Evolutionary conservation across 2,888 invertebrate genomes (phyloP).

Genomic region (Oxytorus armatus): DNA sequence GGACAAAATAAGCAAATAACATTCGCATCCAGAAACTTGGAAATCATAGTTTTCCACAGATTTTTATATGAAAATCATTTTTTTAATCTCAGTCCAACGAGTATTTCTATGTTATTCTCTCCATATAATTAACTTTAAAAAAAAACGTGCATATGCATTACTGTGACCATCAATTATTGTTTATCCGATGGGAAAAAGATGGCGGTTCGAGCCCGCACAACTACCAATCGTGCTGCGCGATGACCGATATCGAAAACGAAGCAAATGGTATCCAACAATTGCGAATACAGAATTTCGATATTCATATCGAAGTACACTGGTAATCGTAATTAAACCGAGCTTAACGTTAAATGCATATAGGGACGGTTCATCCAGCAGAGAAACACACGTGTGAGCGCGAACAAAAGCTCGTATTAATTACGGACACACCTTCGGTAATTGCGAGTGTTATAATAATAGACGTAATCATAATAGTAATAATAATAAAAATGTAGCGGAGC

Average conservation of each 20-base stretch:
- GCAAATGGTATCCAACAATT: neutral
- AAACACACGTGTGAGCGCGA: neutral
- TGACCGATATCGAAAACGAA: constrained; percentile 1
- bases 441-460: neutral
- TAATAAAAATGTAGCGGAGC: neutral
- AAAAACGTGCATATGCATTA: no score
- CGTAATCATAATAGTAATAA: constrained; percentile 12
- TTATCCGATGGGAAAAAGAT: neutral
- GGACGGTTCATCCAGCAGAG: neutral
- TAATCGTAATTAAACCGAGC: constrained; percentile 1
- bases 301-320: neutral
- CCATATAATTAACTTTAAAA: no score
- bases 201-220: neutral
- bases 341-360: neutral
- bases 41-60: no score
- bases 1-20: no score
- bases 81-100: no score
- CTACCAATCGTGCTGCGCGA: neutral
- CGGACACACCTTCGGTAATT: constrained; percentile 13
- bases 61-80: no score
- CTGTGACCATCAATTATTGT: neutral
- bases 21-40: no score
- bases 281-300: neutral
- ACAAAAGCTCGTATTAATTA: constrained; percentile 25
- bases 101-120: no score